These are phyloP conservation scores for Sesia bembeciformis DNA, from an alignment of 2,888 invertebrate genomes.

Conservation along the genomic window DNA sequence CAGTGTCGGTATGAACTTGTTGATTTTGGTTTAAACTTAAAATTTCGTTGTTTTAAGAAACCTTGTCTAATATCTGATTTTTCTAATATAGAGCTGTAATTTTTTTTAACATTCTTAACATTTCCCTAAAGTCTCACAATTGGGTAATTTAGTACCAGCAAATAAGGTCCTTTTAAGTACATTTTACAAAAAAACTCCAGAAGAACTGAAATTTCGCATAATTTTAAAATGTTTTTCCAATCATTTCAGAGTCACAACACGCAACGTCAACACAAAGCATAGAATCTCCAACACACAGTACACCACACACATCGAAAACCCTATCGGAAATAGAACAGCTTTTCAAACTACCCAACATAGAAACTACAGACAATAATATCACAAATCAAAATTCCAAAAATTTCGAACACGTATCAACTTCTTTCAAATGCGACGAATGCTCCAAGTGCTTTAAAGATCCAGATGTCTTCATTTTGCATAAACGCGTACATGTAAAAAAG, in stretches of 20 bases:
- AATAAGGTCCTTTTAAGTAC: too few species aligned
- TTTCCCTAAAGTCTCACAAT: too few species aligned
- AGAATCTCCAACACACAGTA: background rate
- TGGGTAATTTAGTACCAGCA: too few species aligned
- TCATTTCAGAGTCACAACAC: background rate
- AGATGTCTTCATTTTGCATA: constrained; percentile 51
- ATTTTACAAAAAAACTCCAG: too few species aligned
- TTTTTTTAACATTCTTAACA: too few species aligned
- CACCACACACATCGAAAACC: background rate
- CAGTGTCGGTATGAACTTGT: too few species aligned
- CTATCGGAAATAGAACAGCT: background rate
- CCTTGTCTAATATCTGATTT: too few species aligned
- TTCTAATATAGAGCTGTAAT: too few species aligned
- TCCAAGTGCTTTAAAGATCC: constrained; percentile 64
- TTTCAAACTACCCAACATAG: background rate
- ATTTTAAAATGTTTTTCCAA: too few species aligned
- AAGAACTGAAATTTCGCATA: too few species aligned
- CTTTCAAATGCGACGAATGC: constrained; percentile 41
- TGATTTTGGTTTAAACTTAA: too few species aligned
- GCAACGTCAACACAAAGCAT: background rate
- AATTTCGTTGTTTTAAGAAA: too few species aligned
- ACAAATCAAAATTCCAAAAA: background rate
- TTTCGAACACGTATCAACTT: background rate
- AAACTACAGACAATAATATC: background rate
- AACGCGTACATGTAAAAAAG: constrained; percentile 15